Evolutionary conservation across 1,140 invertebrate species (phyloP).

Genomic region (Mamestra configurata): DNA sequence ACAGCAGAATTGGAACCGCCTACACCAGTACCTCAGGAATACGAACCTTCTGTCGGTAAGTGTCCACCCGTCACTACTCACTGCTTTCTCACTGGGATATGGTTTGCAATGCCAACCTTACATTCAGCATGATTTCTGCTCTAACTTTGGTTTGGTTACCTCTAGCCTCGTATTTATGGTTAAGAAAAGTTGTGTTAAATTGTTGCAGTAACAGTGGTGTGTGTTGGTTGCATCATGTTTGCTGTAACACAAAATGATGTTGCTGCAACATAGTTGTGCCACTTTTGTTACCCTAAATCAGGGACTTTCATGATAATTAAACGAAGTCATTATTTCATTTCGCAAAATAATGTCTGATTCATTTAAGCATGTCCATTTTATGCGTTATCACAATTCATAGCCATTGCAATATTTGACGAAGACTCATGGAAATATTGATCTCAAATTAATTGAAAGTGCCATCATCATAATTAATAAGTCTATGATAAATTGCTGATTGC

Average conservation of each 20-base stretch:
- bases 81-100: slow-evolving; percentile 45
- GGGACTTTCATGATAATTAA: background rate
- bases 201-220: too few species aligned
- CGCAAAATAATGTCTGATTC: background rate
- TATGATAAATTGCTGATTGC: background rate
- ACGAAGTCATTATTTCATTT: background rate
- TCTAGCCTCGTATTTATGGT: background rate
- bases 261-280: background rate
- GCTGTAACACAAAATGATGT: too few species aligned
- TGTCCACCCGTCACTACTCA: slow-evolving; percentile 23
- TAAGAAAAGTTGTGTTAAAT: too few species aligned
- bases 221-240: too few species aligned
- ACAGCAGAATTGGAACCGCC: slow-evolving; percentile 80
- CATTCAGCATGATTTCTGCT: slow-evolving; percentile 17
- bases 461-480: background rate
- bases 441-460: background rate
- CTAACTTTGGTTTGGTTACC: background rate
- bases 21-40: slow-evolving; percentile 85
- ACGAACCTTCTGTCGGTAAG: slow-evolving; percentile 85
- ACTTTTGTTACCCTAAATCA: background rate
- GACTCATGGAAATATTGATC: background rate
- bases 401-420: background rate
- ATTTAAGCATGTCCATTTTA: background rate
- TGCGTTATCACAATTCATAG: background rate
- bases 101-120: slow-evolving; percentile 30